These are phyloP conservation scores for Hyperoplus lanceolatus DNA, from an alignment of 2,797 vertebrate species.

Conservation along the genomic window DNA sequence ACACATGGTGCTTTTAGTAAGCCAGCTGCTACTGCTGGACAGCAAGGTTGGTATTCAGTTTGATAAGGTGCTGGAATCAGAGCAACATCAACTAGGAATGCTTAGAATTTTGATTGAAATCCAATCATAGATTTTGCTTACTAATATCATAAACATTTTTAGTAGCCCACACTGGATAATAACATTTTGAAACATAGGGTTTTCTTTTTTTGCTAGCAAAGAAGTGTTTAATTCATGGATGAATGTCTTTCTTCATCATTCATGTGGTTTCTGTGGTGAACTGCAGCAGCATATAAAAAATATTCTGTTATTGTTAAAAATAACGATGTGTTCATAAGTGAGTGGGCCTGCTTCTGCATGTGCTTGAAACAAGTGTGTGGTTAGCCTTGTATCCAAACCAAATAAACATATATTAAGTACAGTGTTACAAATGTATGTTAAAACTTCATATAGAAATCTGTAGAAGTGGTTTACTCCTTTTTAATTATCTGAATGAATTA, in stretches of 20 bases:
- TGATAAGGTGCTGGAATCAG: background rate
- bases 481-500: constrained; percentile 3
- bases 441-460: background rate
- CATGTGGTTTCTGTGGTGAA: background rate
- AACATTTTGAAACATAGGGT: background rate
- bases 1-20: background rate
- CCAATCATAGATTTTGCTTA: background rate
- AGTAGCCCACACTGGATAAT: background rate
- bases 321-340: background rate
- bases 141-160: background rate
- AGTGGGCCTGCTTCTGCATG: background rate
- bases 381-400: background rate
- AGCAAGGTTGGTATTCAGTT: background rate
- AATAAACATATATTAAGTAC: background rate
- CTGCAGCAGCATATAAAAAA: background rate
- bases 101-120: background rate
- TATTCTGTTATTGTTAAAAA: background rate
- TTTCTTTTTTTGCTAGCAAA: background rate
- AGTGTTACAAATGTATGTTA: background rate
- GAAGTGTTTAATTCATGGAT: background rate
- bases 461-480: background rate
- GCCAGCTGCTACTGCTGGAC: background rate
- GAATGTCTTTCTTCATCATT: background rate
- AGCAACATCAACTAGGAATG: background rate
- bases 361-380: constrained; percentile 1